Conservation (phyloP, 2,797 vertebrate genomes). For the Coilia nasus region DNA sequence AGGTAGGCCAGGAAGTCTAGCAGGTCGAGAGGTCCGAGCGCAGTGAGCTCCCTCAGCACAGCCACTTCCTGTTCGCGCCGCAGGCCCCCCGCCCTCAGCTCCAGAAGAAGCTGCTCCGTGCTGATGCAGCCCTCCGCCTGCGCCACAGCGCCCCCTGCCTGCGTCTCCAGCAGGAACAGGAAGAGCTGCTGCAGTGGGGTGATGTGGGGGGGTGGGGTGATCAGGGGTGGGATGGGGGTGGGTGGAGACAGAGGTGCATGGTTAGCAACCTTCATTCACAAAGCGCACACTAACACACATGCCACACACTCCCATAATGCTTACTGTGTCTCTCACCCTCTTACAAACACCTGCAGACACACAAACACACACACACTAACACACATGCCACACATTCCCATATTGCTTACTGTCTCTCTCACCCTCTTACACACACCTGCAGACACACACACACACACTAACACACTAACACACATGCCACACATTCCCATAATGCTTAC, state of each 20-base stretch:
- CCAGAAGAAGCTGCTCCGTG: constrained; percentile 70
- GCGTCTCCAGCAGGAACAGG: constrained; percentile 76
- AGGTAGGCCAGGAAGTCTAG: constrained; percentile 75
- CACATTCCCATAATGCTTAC: too few species aligned
- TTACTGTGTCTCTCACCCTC: too few species aligned
- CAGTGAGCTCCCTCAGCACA: constrained; percentile 59
- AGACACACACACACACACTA: not conserved
- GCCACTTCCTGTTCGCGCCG: constrained; percentile 61
- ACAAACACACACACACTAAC: not conserved
- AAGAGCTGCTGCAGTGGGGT: constrained; percentile 69
- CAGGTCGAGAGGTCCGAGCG: constrained; percentile 66
- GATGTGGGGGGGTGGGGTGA: constrained; percentile 25
- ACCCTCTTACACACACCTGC: not conserved
- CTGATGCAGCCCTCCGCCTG: constrained; percentile 64
- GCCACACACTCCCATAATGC: not conserved
- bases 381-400: not conserved
- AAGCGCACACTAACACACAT: not conserved
- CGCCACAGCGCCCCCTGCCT: constrained; percentile 53
- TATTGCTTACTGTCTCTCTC: too few species aligned
- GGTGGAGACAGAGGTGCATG: too few species aligned
- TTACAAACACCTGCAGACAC: not conserved
- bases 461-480: not conserved
- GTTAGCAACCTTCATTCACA: too few species aligned
- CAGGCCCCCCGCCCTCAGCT: constrained; percentile 73
- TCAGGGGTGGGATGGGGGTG: too few species aligned